phyloP scores from a whole-genome alignment of 2,113 vertebrate genomes.

The Micromys minutus region DNA sequence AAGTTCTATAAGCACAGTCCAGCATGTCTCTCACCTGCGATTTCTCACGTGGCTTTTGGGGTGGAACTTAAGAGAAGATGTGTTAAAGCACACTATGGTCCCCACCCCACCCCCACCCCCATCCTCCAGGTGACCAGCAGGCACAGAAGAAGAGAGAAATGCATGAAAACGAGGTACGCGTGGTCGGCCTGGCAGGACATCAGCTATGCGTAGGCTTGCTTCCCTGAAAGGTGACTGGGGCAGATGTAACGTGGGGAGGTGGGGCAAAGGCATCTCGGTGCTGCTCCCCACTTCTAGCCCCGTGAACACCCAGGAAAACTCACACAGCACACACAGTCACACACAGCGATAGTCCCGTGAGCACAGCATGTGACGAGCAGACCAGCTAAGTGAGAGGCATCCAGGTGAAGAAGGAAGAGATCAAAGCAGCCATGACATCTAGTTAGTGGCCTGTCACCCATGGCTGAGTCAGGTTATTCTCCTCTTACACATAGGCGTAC shows the following conservation, averaged over 20 bases:
- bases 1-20: background rate
- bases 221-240: accelerated
- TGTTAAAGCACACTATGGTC: background rate
- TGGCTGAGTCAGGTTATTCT: accelerated
- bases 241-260: accelerated
- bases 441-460: background rate
- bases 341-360: background rate
- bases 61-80: background rate
- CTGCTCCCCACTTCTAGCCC: too few species aligned
- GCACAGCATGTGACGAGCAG: background rate
- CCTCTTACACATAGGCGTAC: background rate
- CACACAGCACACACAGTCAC: background rate
- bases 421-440: background rate
- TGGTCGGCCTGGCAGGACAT: background rate
- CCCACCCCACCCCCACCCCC: accelerated
- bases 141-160: background rate
- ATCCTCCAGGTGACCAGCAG: background rate
- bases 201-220: background rate
- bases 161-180: background rate
- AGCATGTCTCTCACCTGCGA: background rate
- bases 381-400: background rate
- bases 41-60: background rate
- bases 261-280: background rate
- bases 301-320: accelerated
- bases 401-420: background rate